These are phyloP conservation scores for Rotaria macrura DNA, from an alignment of 2,888 invertebrate species.

Conservation along the genomic window DNA sequence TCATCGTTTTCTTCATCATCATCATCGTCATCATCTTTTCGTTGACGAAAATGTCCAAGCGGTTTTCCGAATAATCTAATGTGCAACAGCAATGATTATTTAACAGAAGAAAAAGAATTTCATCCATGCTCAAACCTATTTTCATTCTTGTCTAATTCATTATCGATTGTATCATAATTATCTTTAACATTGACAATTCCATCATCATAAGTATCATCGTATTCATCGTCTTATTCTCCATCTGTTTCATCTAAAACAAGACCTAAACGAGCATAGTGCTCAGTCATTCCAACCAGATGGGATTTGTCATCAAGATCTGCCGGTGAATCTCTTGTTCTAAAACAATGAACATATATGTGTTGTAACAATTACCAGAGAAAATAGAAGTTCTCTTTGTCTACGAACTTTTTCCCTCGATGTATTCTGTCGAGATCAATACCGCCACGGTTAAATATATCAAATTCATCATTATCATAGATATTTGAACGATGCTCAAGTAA, in stretches of 20 bases:
- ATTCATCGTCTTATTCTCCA: slow-evolving; percentile 33
- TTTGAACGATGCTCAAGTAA: slow-evolving; percentile 53
- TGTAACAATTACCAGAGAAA: not conserved
- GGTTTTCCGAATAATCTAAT: not conserved
- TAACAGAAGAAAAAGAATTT: no score
- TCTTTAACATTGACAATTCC: slow-evolving; percentile 11
- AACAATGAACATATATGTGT: not conserved
- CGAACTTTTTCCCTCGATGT: slow-evolving; percentile 54
- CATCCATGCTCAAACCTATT: not conserved
- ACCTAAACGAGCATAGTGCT: slow-evolving; percentile 12
- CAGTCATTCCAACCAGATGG: slow-evolving; percentile 20
- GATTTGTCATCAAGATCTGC: slow-evolving; percentile 4
- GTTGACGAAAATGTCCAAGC: not conserved
- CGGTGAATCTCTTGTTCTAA: not conserved
- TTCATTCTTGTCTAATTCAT: slow-evolving; percentile 2
- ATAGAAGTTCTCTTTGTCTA: no score
- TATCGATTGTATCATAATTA: slow-evolving; percentile 23
- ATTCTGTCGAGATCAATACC: slow-evolving; percentile 54
- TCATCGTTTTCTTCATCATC: slow-evolving; percentile 6
- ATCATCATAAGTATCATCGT: slow-evolving; percentile 33
- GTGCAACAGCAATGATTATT: not conserved
- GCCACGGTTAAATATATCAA: slow-evolving; percentile 63
- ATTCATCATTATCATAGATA: slow-evolving; percentile 65
- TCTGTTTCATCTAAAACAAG: not conserved
- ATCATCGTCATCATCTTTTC: not conserved